A percentile compares a stretch with the other conserved stretches of the same genome.
Conservation (phyloP, 2,113 vertebrate species). For the Eidolon helvum region DNA sequence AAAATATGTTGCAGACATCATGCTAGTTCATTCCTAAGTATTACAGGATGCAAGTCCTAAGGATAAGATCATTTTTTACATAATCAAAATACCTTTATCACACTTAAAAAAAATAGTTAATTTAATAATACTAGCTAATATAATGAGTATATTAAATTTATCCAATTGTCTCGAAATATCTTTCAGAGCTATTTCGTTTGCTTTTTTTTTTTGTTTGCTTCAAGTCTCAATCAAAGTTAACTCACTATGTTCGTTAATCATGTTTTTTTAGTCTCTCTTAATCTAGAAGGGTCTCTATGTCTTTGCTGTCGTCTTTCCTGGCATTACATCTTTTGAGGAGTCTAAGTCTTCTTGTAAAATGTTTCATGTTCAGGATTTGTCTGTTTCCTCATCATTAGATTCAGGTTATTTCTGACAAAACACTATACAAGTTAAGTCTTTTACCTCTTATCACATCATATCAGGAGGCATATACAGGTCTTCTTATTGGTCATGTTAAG, state of each 20-base stretch:
- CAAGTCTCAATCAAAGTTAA: neutral
- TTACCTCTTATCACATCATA: neutral
- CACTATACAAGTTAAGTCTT: neutral
- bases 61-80: neutral
- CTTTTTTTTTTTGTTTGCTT: neutral
- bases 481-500: neutral
- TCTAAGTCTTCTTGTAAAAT: neutral
- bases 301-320: neutral
- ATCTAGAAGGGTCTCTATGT: neutral
- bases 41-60: neutral
- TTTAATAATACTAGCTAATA: neutral
- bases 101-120: neutral
- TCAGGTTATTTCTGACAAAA: neutral
- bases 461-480: neutral
- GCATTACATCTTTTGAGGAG: neutral
- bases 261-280: neutral
- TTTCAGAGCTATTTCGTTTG: neutral
- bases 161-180: neutral
- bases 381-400: neutral
- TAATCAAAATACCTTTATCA: neutral
- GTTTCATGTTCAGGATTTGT: neutral
- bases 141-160: neutral
- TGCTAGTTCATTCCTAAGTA: neutral
- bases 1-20: neutral
- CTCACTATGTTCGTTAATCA: neutral